A percentile compares a stretch with the other conserved stretches of the same genome.
These are phyloP conservation scores for Nesogale talazaci DNA, from an alignment of 2,113 vertebrate genomes.

Conservation along the genomic window DNA sequence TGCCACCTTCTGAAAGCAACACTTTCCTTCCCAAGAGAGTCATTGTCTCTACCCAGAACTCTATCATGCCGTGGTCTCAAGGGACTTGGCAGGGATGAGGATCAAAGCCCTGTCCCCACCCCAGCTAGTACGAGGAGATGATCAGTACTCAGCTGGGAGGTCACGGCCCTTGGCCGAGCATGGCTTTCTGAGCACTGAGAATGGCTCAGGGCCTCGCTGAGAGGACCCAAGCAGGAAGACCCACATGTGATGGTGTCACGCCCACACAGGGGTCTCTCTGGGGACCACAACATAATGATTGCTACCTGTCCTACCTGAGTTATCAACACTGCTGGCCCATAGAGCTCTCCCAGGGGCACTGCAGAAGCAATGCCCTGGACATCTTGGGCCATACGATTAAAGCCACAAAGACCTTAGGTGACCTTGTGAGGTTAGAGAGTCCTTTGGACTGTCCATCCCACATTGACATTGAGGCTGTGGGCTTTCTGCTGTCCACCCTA, in stretches of 20 bases:
- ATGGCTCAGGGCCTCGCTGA: neutral
- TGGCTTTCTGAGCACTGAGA: conserved; percentile 31
- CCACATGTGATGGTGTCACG: neutral
- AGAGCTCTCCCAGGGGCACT: neutral
- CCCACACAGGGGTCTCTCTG: neutral
- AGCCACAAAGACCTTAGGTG: neutral
- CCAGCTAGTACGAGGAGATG: conserved; percentile 19
- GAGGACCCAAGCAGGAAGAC: conserved; percentile 33
- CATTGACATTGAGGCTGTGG: neutral
- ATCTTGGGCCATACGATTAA: neutral
- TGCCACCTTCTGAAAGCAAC: conserved; percentile 58
- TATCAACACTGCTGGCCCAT: neutral
- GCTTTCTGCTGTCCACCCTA: too few species aligned
- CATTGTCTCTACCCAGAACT: conserved; percentile 58
- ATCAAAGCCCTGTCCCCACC: neutral
- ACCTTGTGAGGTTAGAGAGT: neutral
- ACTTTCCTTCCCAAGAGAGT: conserved; percentile 81
- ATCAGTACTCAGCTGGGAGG: neutral
- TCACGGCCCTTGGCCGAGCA: neutral
- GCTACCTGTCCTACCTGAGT: neutral
- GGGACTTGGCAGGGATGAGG: conserved; percentile 42
- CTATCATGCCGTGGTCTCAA: conserved; percentile 47
- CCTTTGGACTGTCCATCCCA: neutral
- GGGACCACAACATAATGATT: neutral
- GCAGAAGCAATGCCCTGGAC: neutral